Percentiles rank a stretch among this genome's conserved stretches.
phyloP scores from a whole-genome alignment of 2,797 vertebrate genomes.

The Ctenosaura bakeri region DNA sequence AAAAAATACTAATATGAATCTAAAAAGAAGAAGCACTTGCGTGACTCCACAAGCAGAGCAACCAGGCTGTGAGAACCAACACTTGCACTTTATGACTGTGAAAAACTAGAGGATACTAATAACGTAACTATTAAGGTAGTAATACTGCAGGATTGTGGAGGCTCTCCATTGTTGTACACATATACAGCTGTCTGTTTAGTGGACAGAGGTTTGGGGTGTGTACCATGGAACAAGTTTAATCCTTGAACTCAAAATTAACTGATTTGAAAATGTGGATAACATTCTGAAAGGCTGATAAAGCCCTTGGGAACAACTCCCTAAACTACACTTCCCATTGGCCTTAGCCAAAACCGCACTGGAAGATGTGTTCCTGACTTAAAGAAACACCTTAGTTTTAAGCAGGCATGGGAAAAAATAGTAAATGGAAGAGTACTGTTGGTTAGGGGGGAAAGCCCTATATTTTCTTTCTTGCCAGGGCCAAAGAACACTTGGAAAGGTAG shows the following conservation, averaged over 20 bases:
- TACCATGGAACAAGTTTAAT: not conserved
- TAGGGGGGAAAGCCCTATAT: not conserved
- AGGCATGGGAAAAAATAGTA: not conserved
- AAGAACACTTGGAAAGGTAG: conserved; percentile 3
- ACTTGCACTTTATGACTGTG: too few relatives aligned
- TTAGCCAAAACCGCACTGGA: not conserved
- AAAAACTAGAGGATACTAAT: too few relatives aligned
- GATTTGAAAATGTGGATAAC: not conserved
- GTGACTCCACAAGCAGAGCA: too few relatives aligned
- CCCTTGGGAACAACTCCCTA: not conserved
- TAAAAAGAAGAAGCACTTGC: too few relatives aligned
- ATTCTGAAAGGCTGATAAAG: too few relatives aligned
- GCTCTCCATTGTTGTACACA: too few relatives aligned
- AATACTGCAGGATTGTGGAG: too few relatives aligned
- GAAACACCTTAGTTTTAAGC: not conserved
- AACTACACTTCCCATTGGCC: not conserved
- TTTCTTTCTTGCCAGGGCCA: not conserved
- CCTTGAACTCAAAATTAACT: not conserved
- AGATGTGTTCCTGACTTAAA: not conserved
- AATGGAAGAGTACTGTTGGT: not conserved
- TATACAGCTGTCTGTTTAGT: too few relatives aligned
- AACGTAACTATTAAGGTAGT: too few relatives aligned
- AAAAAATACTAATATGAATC: too few relatives aligned
- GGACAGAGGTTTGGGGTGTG: not conserved
- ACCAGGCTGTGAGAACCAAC: too few relatives aligned